phyloP scores from a whole-genome alignment of 2,797 vertebrate genomes.

The Vireo griseus region DNA sequence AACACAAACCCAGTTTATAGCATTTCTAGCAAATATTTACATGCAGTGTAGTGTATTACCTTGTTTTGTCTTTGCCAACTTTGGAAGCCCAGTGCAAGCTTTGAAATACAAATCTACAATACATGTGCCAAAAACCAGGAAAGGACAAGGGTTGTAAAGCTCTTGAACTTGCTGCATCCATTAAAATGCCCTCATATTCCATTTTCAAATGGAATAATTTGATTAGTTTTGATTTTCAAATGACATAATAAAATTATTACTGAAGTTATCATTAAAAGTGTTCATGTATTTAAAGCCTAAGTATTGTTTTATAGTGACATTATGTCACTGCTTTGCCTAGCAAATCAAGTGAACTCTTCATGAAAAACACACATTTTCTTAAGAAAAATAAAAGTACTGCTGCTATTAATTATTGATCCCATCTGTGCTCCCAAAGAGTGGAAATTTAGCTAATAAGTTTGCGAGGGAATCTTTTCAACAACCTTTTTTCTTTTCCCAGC shows the following conservation, averaged over 20 bases:
- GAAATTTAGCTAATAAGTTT: not conserved
- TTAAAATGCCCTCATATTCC: not conserved
- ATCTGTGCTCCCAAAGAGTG: not conserved
- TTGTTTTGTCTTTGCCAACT: not conserved
- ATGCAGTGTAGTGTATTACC: not conserved
- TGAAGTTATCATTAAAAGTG: not conserved
- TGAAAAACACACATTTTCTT: not conserved
- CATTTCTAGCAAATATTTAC: not conserved
- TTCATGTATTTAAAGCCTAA: not conserved
- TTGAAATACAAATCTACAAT: not conserved
- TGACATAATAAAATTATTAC: not conserved
- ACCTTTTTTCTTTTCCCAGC: not conserved
- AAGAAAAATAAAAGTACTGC: not conserved
- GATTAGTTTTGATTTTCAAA: not conserved
- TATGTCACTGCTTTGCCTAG: fast-evolving
- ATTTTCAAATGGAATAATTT: too few species aligned
- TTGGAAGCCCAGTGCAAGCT: not conserved
- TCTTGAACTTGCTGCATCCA: not conserved
- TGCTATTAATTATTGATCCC: not conserved
- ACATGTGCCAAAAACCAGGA: fast-evolving
- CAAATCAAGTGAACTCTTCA: not conserved
- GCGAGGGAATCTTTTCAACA: not conserved
- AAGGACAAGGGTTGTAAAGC: not conserved
- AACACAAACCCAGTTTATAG: not conserved
- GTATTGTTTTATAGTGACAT: not conserved